Evolutionary conservation across 2,888 invertebrate species (phyloP), one percentile per base, ranked within the genome.

Genomic region (Scaptomyza cyrtandrae): DNA sequence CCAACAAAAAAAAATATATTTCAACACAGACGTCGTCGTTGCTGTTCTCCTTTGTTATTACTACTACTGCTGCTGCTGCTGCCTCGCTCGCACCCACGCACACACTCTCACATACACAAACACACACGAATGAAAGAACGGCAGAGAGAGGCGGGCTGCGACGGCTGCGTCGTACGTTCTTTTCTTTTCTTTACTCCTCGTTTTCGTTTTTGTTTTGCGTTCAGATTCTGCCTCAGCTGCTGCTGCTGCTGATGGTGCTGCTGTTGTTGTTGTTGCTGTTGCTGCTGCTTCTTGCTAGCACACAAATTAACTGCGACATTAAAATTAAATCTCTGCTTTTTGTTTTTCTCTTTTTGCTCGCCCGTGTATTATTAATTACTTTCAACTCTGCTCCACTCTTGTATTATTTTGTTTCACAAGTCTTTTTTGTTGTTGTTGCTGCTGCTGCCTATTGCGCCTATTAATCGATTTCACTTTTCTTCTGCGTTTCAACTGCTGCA

Each of bases 231-330:
- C 80, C 72, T 71, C 66, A 69, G 77, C 80, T 81, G 65, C 78
- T 67, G 74, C 56, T 67, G 63, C 41, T 41, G 10, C 41, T 41
- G 16, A 2, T 43, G 19, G 6, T 61, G 46, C 6, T 66, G 65
- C 13, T 80, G 62, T 39, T 72, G 57, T 48, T 74, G 70, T 33
- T 77, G 39, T 48, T 82, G 58, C 49, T 73, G 56, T 48, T 85
- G 62, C 66, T 80, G 66, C 63, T 88, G 57, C 62, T 81, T 70
- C 60, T 65, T 71, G 62, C 71, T 70, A 73, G 78, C 78, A 80
- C 71, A 84, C 82, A 85, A 85, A 85, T 75, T 85, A 87, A 86
- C 85, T 86, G 85, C 85, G 85, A 86, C 88, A 86, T 75, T 75
- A 75, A 75, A 65, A 46, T 85, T 67, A 84, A 84, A 66, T 86